phyloP scores from a whole-genome alignment of 2,797 vertebrate species.

The Sebastes itinus region DNA sequence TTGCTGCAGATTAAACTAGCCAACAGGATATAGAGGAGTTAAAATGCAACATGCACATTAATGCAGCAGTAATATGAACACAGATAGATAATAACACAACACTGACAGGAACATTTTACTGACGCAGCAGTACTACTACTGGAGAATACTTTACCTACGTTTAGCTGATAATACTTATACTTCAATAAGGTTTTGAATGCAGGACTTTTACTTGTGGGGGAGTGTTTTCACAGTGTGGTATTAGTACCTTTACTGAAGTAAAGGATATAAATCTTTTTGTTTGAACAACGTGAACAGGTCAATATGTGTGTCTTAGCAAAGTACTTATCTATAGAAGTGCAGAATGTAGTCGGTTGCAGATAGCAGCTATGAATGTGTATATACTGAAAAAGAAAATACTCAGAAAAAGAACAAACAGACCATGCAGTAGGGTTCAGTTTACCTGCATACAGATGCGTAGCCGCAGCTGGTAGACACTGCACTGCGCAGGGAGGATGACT shows the following conservation, averaged over 20 bases:
- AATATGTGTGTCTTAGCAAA: background rate
- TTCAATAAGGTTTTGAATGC: background rate
- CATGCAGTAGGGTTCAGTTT: background rate
- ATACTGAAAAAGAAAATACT: background rate
- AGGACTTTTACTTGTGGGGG: background rate
- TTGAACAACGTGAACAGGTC: background rate
- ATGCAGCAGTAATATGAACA: background rate
- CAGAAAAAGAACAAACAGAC: background rate
- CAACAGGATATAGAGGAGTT: too few species aligned
- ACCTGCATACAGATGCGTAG: slow-evolving; percentile 77
- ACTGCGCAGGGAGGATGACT: slow-evolving; percentile 77
- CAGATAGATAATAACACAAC: too few species aligned
- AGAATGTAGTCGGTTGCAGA: background rate
- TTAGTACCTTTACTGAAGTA: background rate
- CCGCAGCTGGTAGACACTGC: slow-evolving; percentile 80
- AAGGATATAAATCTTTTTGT: background rate
- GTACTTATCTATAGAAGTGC: background rate
- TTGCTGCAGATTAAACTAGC: background rate
- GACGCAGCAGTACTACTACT: too few species aligned
- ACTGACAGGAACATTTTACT: background rate
- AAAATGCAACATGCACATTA: background rate
- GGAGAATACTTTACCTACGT: background rate
- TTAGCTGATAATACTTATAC: background rate
- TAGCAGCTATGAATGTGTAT: background rate
- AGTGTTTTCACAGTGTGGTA: background rate